phyloP scores from a whole-genome alignment of 1,140 invertebrate genomes.

The Tetramorium alpestre region DNA sequence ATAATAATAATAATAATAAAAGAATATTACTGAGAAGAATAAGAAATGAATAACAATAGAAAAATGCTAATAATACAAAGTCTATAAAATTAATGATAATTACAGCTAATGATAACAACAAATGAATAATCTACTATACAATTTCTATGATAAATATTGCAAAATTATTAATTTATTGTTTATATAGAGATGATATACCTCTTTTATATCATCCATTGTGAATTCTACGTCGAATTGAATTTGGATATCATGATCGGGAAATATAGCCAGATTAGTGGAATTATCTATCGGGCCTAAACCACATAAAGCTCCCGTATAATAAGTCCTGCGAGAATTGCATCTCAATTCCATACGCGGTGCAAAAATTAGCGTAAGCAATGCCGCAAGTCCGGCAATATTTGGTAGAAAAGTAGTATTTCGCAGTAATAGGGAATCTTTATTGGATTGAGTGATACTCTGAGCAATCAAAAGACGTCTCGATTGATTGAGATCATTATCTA shows the following conservation, averaged over 20 bases:
- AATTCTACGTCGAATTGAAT: constrained; percentile 91
- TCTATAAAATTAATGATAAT: not conserved
- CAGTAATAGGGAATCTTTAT: constrained; percentile 85
- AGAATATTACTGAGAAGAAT: too few species aligned
- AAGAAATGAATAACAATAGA: not conserved
- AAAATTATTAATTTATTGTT: constrained; percentile 8
- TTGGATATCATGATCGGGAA: constrained; percentile 94
- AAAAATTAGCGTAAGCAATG: constrained; percentile 92
- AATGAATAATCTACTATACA: not conserved
- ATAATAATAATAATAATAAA: too few species aligned
- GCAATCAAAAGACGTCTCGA: constrained; percentile 89
- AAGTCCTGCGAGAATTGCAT: constrained; percentile 85
- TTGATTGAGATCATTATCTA: constrained; percentile 92
- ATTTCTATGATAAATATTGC: not conserved
- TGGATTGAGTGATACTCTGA: constrained; percentile 86
- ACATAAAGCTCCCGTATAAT: constrained; percentile 92
- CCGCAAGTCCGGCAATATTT: constrained; percentile 92
- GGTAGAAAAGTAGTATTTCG: constrained; percentile 95
- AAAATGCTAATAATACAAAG: not conserved
- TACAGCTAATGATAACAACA: not conserved
- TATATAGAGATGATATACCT: constrained; percentile 81
- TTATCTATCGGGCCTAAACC: constrained; percentile 90
- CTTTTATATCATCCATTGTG: constrained; percentile 88
- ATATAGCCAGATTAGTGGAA: constrained; percentile 86
- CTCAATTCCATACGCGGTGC: constrained; percentile 92